Evolutionary conservation across 2,888 invertebrate species (phyloP), one percentile per base, ranked within the genome.

Genomic region (Alentia gelatinosa): DNA sequence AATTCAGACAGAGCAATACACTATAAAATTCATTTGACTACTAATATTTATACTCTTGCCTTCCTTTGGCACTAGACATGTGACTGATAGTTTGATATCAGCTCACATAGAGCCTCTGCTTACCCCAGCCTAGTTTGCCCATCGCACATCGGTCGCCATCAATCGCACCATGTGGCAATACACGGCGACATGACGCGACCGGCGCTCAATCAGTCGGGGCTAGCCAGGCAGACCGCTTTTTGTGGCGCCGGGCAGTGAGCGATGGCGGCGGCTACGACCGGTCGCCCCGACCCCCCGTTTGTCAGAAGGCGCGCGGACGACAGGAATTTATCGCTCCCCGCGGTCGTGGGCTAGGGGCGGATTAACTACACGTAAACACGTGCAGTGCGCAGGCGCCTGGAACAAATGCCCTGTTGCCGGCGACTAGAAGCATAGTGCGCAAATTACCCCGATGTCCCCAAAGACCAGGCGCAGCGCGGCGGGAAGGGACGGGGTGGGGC

Each of bases 281-380:
- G 68, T 30, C 68, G n/a, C 30, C 68, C 33, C n/a, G n/a, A 9
- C 39, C 37, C 1, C 39, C 23, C 33, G 40, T 83, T 39, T n/a
- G 40, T 83, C 83, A 83, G 40, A 30, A 30, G 83, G 83, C 39
- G 26, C 35, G 30, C 23, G 4, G 40, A 83, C 83, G 83, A 39
- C 26, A 4, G 30, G 37, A 37, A 83, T 83, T 83, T 83, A 83
- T 83, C 4, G 56, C 37, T 39, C 35, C 40, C 75, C 9, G 56
- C 3, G 4, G 83, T 19, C n/a, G 83, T 1, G 83, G 39, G 1
- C 39, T 23, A 39, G n/a, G n/a, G 42, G 47, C 12, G 86, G 86
- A 86, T 86, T 47, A 86, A 86, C 86, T 30, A 50, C 86, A 33
- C 30, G 86, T 86, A 86, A 86, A 86, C 86, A 86, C 86, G 50